A percentile compares a stretch with the other conserved stretches of the same genome.
These are phyloP conservation scores for Holacanthus passer DNA, from an alignment of 2,113 vertebrate species.

Conservation along the genomic window DNA sequence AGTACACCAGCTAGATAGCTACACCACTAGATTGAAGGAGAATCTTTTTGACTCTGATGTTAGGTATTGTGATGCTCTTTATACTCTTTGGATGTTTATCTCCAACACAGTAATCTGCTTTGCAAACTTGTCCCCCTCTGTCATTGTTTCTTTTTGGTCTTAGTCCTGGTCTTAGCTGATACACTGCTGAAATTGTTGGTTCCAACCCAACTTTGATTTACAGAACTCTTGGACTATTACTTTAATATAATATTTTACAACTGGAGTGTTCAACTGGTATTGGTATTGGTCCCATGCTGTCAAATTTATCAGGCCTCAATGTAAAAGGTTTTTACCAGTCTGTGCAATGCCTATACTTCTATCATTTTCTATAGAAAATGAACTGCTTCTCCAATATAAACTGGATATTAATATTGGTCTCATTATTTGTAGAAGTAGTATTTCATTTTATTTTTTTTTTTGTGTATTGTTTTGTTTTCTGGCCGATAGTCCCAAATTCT, in stretches of 20 bases:
- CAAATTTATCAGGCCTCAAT: neutral
- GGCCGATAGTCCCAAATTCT: neutral
- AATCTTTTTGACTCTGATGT: neutral
- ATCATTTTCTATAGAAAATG: neutral
- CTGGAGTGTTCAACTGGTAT: neutral
- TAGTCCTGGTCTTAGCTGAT: no score
- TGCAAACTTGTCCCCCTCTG: neutral
- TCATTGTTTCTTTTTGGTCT: neutral
- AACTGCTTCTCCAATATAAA: neutral
- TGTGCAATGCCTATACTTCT: no score
- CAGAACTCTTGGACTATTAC: neutral
- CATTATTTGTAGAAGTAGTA: neutral
- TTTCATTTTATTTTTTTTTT: neutral
- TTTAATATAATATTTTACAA: neutral
- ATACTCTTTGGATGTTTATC: neutral
- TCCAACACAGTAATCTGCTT: neutral
- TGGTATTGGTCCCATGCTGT: neutral
- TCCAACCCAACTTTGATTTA: slow-evolving; percentile 1
- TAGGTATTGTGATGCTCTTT: neutral
- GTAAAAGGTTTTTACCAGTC: neutral
- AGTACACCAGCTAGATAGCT: neutral
- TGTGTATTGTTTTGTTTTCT: neutral
- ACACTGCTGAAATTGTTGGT: neutral
- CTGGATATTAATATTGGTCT: neutral
- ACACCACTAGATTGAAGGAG: neutral